Evolutionary conservation across 2,113 vertebrate species (phyloP), one percentile per base, ranked within the genome.

Genomic region (Athene noctua): DNA sequence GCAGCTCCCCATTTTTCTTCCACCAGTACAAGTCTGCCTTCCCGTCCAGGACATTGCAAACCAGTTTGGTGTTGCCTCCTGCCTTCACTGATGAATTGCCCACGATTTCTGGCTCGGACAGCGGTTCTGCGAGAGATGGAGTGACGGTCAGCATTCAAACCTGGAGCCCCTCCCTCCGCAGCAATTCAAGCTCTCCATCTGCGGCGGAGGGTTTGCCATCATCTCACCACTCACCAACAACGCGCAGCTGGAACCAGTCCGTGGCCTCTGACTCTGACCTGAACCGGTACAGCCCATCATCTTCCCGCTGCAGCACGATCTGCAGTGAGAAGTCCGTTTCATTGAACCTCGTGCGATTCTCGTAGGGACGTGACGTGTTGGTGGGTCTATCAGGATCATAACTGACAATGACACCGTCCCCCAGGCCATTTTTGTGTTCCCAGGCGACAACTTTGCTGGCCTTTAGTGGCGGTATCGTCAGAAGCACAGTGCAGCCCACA

Each of bases 111-210:
- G 95, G 94, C 68, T 49, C 26, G 0, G 90, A 80, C 15, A 97
- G 94, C 0, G 90, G 96, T 5, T 84, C 96, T 97, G 84, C 44
- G 46, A 49, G 27, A 78, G 57, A 82, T 0, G 9, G 40, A 52
- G 59, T 1, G 9, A 21, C 18, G 0, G 5, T 83, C 71, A 91
- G 71, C 4, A 0, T 26, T 5, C 47, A 8, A 2, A 34, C 14
- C 20, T 6, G 0, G 4, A 17, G 80, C 65, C 27, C 49, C n/a
- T 21, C 49, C 57, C 57, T 32, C 42, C 3, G 0, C 72, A 47
- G 63, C 20, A 5, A 21, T 8, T 55, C 54, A 3, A 17, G 36
- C 80, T 23, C n/a, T 23, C 32, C 1, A 1, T 65, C 72, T 7
- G 57, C 2, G 1, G 57, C 4, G 0, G 54, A 20, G 42, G 34